Evolutionary conservation across 1,140 invertebrate genomes (phyloP).

Genomic region (Temnothorax nylanderi): DNA sequence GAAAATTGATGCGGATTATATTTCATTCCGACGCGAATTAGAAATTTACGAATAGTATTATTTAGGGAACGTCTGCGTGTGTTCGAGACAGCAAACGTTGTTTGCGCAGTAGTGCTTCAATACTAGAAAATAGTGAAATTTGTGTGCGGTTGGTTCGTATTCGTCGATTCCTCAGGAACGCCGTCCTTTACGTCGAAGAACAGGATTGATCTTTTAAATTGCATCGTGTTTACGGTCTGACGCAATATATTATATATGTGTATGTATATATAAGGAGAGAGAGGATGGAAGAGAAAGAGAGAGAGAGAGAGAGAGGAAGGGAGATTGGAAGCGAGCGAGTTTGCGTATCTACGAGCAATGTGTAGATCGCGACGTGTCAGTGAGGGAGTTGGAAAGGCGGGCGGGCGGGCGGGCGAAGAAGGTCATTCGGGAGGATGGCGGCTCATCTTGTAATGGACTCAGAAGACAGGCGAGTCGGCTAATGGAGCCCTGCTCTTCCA

Average conservation of each 20-base stretch:
- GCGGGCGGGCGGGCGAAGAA: slow-evolving; percentile 61
- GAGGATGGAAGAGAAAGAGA: neutral
- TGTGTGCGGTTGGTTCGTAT: slow-evolving; percentile 18
- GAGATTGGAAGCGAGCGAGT: slow-evolving; percentile 15
- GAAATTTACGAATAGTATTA: neutral
- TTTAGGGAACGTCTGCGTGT: neutral
- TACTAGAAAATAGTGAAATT: slow-evolving; percentile 9
- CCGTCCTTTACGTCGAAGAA: slow-evolving; percentile 55
- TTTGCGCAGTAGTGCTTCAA: neutral
- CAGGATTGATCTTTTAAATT: slow-evolving; percentile 62
- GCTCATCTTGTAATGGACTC: slow-evolving; percentile 86
- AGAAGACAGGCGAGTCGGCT: slow-evolving; percentile 85
- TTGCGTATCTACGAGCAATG: slow-evolving; percentile 60
- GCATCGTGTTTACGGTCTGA: slow-evolving; percentile 63
- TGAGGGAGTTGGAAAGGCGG: slow-evolving; percentile 69
- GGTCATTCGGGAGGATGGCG: slow-evolving; percentile 73
- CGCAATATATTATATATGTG: slow-evolving; percentile 48
- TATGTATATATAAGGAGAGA: slow-evolving; percentile 29
- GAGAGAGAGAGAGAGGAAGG: too few species aligned
- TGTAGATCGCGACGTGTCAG: slow-evolving; percentile 75
- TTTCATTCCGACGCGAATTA: neutral
- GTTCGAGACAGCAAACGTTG: neutral
- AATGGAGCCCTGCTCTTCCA: slow-evolving; percentile 84
- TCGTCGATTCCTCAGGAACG: slow-evolving; percentile 37
- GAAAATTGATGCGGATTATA: neutral